These are phyloP conservation scores for Ictalurus furcatus DNA, from an alignment of 2,113 vertebrate genomes.

Conservation along the genomic window DNA sequence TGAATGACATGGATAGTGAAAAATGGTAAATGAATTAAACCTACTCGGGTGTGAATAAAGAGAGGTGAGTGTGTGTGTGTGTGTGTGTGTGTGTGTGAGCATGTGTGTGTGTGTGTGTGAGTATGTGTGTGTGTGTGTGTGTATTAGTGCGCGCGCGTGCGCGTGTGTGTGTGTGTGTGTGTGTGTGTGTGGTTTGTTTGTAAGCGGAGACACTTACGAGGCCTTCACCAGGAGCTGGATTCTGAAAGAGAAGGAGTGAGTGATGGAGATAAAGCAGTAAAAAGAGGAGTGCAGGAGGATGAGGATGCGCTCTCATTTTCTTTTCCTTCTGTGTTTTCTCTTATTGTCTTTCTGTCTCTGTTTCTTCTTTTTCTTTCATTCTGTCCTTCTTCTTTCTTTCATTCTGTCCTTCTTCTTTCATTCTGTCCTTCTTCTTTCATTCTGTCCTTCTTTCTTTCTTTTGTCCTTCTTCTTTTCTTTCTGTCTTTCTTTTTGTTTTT, in stretches of 20 bases:
- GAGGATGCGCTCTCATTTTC: not conserved
- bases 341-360: not conserved
- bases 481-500: too few relatives aligned
- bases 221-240: conserved; percentile 28
- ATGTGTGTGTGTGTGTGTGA: conserved; percentile 14
- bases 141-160: conserved; percentile 12
- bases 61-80: too few relatives aligned
- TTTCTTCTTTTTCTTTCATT: not conserved
- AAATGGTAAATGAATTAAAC: not conserved
- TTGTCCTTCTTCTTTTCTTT: too few relatives aligned
- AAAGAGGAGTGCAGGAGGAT: not conserved
- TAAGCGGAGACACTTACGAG: not conserved
- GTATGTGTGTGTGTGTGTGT: not conserved
- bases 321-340: not conserved
- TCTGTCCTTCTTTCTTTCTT: too few relatives aligned
- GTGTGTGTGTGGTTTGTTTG: not conserved
- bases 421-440: not conserved
- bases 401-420: not conserved
- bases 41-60: not conserved
- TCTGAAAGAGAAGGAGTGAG: not conserved
- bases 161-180: conserved; percentile 1
- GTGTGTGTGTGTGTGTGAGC: too few relatives aligned
- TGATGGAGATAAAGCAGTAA: not conserved
- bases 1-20: conserved; percentile 2
- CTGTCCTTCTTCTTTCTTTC: not conserved